Evolutionary conservation across 2,797 vertebrate species (phyloP).

Genomic region (Sphaeramia orbicularis): DNA sequence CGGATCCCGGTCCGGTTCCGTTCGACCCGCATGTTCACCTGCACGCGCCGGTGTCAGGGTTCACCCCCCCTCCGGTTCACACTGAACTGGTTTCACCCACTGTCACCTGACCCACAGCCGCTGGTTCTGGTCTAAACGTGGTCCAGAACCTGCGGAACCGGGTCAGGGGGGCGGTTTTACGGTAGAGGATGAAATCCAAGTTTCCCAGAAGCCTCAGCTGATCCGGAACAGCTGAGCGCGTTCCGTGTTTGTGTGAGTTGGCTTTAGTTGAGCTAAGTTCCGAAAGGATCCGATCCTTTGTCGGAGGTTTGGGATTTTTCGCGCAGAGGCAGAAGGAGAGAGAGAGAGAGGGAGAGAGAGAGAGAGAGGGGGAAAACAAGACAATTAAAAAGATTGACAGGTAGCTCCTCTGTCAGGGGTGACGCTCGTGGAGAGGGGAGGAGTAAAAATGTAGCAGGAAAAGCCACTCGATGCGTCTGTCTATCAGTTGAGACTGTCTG

Average conservation of each 20-base stretch:
- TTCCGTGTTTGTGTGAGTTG: slow-evolving; percentile 46
- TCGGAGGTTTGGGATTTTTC: slow-evolving; percentile 84
- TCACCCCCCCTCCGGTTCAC: background rate
- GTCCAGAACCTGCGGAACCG: background rate
- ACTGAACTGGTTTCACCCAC: background rate
- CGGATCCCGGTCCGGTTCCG: too few relatives aligned
- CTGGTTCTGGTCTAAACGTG: background rate
- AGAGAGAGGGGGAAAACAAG: slow-evolving; percentile 87
- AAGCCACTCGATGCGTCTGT: slow-evolving; percentile 99
- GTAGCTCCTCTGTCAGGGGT: slow-evolving; percentile 98
- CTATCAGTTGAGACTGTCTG: slow-evolving; percentile 99
- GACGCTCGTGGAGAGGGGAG: slow-evolving; percentile 96
- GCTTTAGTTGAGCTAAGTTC: slow-evolving; percentile 59
- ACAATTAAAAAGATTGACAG: slow-evolving; percentile 99
- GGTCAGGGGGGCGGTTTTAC: slow-evolving; percentile 14
- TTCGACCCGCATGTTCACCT: slow-evolving; percentile 52
- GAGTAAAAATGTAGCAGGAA: slow-evolving; percentile 95
- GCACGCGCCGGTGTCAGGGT: background rate
- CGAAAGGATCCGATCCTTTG: slow-evolving; percentile 71
- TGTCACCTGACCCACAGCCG: slow-evolving; percentile 22
- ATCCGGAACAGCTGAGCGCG: slow-evolving; percentile 15
- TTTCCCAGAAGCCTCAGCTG: slow-evolving; percentile 9
- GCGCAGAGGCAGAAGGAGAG: slow-evolving; percentile 41
- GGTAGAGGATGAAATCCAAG: slow-evolving; percentile 25
- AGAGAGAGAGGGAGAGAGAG: slow-evolving; percentile 22